Evolutionary conservation across 2,797 vertebrate genomes (phyloP), one percentile per base, ranked within the genome.

Genomic region (Cetoscarus ocellatus): DNA sequence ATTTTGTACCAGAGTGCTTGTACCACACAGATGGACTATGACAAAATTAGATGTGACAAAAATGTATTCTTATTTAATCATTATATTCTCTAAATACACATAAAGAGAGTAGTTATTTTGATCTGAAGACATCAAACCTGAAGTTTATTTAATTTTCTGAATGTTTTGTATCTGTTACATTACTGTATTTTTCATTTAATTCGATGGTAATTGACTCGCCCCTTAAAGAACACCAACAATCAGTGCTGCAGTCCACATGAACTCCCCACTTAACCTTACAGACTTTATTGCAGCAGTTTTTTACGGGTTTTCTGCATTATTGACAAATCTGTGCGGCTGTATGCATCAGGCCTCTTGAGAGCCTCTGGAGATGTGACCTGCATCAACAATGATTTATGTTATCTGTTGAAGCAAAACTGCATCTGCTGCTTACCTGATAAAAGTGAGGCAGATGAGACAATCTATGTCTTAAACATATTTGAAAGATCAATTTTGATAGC

Each of bases 351-450:
- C 55, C 52, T 52, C 72, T 58, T 62, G 42, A 61, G 47, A 67
- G 65, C 49, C 45, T 56, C 15, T 19, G 55, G 74, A 76, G 75
- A 78, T 88, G 71, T 64, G 61, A 36, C 54, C 40, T 81, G 77
- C 79, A 80, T 84, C 69, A 58, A 66, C 70, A 81, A 75, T 71
- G 60, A 64, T 53, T 27, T 51, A 70, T 75, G 13, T 80, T 81
- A 83, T 83, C 75, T 79, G 50, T 50, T 62, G 17, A 61, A 57
- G 18, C 55, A 53, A 86, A 75, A 79, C 75, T 70, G 52, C 61
- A 67, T 76, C 73, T 73, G 64, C 70, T 73, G 64, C 70, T 67
- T 15, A 49, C 73, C 45, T 39, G 49, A 65, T 27, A 27, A 27
- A 27, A 27, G 4, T 2, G 27, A 27, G 2, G 27, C 4, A 27